A percentile compares a stretch with the other conserved stretches of the same genome.
Conservation (phyloP, 2,113 vertebrate genomes). For the Microtus pennsylvanicus region DNA sequence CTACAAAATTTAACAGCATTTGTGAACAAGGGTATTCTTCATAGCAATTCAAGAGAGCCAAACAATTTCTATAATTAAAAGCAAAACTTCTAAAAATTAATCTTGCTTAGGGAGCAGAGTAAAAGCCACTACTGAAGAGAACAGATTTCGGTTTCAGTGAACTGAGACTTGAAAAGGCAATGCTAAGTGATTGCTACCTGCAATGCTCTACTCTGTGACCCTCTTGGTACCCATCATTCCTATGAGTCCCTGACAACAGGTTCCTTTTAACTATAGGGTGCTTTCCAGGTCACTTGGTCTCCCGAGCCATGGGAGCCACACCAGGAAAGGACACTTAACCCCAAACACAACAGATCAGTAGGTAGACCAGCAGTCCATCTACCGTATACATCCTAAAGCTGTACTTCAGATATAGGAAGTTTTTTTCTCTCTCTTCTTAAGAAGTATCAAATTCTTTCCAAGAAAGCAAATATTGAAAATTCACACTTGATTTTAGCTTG, state of each 20-base stretch:
- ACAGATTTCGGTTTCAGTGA: not conserved
- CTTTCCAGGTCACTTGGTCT: not conserved
- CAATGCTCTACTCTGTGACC: not conserved
- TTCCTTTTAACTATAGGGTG: not conserved
- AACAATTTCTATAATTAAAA: constrained; percentile 14
- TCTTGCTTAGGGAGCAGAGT: not conserved
- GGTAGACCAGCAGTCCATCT: not conserved
- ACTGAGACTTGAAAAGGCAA: not conserved
- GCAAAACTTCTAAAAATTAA: not conserved
- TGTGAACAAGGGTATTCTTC: not conserved
- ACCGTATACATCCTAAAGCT: not conserved
- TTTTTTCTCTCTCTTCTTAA: not conserved
- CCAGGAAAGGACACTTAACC: not conserved
- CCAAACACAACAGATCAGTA: not conserved
- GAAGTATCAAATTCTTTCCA: not conserved
- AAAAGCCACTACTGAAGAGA: not conserved
- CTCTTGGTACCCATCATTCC: not conserved
- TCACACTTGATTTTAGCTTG: not conserved
- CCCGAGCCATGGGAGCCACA: too few species aligned
- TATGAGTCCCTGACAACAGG: not conserved
- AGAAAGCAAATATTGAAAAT: not conserved
- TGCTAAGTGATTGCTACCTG: not conserved
- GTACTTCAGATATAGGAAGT: not conserved
- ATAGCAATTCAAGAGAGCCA: not conserved
- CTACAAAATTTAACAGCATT: not conserved